A percentile compares a stretch with the other conserved stretches of the same genome.
These are phyloP conservation scores for Eudasyphora cyanicolor DNA, from an alignment of 2,888 invertebrate species.

Conservation along the genomic window DNA sequence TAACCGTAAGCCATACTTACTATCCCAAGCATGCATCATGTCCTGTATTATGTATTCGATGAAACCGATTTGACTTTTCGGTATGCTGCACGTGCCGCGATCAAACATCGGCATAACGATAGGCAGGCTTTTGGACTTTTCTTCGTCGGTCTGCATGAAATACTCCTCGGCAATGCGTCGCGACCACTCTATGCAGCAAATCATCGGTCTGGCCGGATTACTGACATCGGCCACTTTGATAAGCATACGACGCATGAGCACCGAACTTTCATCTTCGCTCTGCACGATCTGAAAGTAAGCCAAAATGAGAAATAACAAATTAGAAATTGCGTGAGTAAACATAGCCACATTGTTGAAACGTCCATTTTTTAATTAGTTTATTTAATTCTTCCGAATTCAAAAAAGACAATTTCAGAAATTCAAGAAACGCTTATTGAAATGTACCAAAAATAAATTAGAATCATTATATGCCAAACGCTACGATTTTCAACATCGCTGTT, in stretches of 20 bases:
- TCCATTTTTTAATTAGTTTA: no score
- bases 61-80: conserved; percentile 98
- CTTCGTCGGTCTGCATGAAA: conserved; percentile 98
- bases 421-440: no score
- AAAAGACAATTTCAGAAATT: no score
- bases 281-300: conserved; percentile 72
- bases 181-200: conserved; percentile 95
- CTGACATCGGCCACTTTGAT: conserved; percentile 99
- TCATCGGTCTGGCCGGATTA: conserved; percentile 94
- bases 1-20: no score
- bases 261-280: conserved; percentile 86
- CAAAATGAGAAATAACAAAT: conserved; percentile 1
- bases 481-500: no score
- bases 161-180: conserved; percentile 96
- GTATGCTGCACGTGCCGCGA: conserved; percentile 95
- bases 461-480: no score
- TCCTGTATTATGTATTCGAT: conserved; percentile 98
- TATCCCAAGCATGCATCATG: conserved; percentile 98
- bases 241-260: conserved; percentile 95
- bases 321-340: no score
- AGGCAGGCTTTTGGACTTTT: conserved; percentile 92
- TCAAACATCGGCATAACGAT: conserved; percentile 99
- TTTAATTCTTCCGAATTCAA: no score
- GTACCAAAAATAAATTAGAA: no score
- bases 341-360: no score